phyloP scores from a whole-genome alignment of 2,797 vertebrate species.

The Cichlasoma orientale region DNA sequence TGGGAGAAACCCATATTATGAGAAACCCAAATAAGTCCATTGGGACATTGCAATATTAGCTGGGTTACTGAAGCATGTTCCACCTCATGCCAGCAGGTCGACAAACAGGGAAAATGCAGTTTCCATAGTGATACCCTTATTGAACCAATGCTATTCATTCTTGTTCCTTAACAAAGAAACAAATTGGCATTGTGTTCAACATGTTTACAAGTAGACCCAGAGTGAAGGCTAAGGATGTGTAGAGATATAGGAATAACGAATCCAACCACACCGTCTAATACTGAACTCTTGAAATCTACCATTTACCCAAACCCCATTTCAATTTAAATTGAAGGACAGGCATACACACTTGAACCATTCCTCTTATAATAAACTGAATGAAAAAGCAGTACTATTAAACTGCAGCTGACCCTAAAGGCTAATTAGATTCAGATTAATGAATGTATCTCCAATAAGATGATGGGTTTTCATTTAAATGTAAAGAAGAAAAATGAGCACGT shows the following conservation, averaged over 20 bases:
- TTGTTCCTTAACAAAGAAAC: slow-evolving; percentile 11
- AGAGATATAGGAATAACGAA: background rate
- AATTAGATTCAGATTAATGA: background rate
- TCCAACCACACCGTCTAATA: background rate
- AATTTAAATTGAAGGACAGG: background rate
- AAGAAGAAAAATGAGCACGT: background rate
- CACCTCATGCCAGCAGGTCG: slow-evolving; percentile 8
- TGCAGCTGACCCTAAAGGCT: background rate
- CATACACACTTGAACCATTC: background rate
- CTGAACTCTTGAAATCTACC: background rate
- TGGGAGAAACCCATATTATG: slow-evolving; percentile 7
- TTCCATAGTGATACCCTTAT: slow-evolving; percentile 48
- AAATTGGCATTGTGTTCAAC: slow-evolving; percentile 13
- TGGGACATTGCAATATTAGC: slow-evolving; percentile 25
- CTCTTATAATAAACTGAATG: background rate
- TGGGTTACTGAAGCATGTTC: slow-evolving; percentile 31
- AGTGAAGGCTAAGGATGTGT: background rate
- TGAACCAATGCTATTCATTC: background rate
- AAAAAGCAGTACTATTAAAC: background rate
- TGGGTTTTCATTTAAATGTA: slow-evolving; percentile 4
- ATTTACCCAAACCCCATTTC: background rate
- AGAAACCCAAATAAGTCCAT: slow-evolving; percentile 23
- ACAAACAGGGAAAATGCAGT: slow-evolving; percentile 15
- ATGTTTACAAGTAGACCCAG: background rate
- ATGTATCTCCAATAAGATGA: background rate